These are phyloP conservation scores for Aspidiotus destructor DNA, from an alignment of 2,888 invertebrate genomes.

Conservation along the genomic window DNA sequence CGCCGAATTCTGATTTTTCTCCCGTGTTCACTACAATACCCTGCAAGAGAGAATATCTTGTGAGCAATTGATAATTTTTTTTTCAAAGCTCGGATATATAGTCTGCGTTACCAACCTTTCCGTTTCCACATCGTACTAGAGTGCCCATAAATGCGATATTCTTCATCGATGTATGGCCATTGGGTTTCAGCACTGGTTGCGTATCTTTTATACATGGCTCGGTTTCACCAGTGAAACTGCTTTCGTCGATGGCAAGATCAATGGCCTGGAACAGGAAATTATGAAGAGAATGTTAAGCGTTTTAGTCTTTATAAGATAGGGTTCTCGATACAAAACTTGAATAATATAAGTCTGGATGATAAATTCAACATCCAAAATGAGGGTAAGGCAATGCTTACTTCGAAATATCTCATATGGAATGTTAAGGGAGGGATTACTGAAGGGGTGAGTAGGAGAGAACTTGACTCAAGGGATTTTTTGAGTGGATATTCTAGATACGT, in stretches of 20 bases:
- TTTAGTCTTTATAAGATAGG: not conserved
- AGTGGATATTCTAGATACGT: too few relatives aligned
- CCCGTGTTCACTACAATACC: slow-evolving; percentile 97
- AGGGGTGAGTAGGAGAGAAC: too few relatives aligned
- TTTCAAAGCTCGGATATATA: not conserved
- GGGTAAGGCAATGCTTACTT: too few relatives aligned
- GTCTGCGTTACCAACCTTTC: slow-evolving; percentile 56
- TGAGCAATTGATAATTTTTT: not conserved
- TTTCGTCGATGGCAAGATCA: slow-evolving; percentile 92
- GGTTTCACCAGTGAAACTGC: slow-evolving; percentile 97
- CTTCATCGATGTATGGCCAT: slow-evolving; percentile 57
- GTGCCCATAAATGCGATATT: slow-evolving; percentile 99
- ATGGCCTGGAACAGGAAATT: slow-evolving; percentile 48
- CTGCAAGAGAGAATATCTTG: slow-evolving; percentile 43
- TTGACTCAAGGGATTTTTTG: too few relatives aligned
- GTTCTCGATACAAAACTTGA: too few relatives aligned
- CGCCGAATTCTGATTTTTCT: slow-evolving; percentile 94
- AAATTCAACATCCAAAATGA: too few relatives aligned
- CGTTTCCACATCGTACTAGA: slow-evolving; percentile 86
- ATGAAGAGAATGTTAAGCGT: not conserved
- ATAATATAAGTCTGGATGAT: too few relatives aligned
- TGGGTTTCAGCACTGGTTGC: slow-evolving; percentile 54
- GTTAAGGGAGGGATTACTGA: too few relatives aligned
- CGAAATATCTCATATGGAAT: too few relatives aligned
- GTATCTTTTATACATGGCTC: slow-evolving; percentile 78